A percentile compares a stretch with the other conserved stretches of the same genome.
phyloP scores from a whole-genome alignment of 2,797 vertebrate genomes.

The Leptatherina wallacei region DNA sequence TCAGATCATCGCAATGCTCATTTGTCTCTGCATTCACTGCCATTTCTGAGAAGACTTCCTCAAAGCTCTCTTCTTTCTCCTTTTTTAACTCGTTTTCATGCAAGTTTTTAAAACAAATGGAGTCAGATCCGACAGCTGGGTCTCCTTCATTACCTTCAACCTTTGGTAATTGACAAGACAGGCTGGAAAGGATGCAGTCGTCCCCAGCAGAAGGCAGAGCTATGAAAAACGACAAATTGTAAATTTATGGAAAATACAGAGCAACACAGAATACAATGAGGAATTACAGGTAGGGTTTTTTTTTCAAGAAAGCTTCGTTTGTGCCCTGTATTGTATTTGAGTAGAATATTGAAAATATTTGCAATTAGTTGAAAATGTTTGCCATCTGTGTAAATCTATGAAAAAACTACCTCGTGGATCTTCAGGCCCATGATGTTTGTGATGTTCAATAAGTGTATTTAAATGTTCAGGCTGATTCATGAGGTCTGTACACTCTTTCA shows the following conservation, averaged over 20 bases:
- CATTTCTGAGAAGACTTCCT: background rate
- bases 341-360: no score
- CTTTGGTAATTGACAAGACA: conserved; percentile 30
- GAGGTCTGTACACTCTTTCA: conserved; percentile 52
- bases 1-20: background rate
- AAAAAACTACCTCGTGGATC: conserved; percentile 18
- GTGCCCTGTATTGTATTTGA: no score
- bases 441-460: conserved; percentile 43
- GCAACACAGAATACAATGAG: no score
- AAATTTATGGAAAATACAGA: background rate
- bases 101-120: conserved; percentile 2
- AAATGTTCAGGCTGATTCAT: conserved; percentile 44
- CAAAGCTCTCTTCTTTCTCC: background rate
- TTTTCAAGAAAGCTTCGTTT: no score
- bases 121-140: conserved; percentile 1
- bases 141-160: conserved; percentile 11
- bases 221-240: background rate
- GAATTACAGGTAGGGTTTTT: background rate
- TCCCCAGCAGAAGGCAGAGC: conserved; percentile 8
- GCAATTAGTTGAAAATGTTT: background rate
- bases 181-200: conserved; percentile 36
- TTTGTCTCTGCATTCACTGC: background rate
- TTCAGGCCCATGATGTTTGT: conserved; percentile 23
- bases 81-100: background rate
- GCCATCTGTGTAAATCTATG: background rate